These are phyloP conservation scores for Triops cancriformis DNA, from an alignment of 1,140 invertebrate genomes.

Conservation along the genomic window DNA sequence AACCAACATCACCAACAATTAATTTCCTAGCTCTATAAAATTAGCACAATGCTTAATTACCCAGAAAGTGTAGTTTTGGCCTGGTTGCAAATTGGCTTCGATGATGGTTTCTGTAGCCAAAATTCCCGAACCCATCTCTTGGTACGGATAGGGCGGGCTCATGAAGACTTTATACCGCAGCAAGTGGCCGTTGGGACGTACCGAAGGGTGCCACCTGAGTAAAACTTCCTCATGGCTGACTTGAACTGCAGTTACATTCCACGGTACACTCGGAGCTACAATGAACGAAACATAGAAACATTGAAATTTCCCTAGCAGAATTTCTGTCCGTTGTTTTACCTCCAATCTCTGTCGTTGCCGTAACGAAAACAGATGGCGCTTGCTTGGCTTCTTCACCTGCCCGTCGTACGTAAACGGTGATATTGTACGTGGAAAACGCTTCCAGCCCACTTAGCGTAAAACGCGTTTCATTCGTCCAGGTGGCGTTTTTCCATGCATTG, in stretches of 20 bases:
- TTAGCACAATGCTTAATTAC: constrained; percentile 40
- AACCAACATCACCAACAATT: no score
- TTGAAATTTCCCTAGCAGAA: no score
- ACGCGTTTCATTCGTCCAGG: constrained; percentile 46
- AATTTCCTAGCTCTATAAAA: constrained; percentile 15
- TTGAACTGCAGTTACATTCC: constrained; percentile 54
- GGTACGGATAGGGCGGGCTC: constrained; percentile 46
- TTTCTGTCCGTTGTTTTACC: constrained; percentile 37
- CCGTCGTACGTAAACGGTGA: constrained; percentile 61
- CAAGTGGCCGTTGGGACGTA: constrained; percentile 53
- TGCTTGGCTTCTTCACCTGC: constrained; percentile 39
- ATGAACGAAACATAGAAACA: constrained; percentile 28
- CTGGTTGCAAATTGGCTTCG: constrained; percentile 49
- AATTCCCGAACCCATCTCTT: constrained; percentile 34
- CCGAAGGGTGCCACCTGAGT: constrained; percentile 57
- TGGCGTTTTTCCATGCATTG: constrained; percentile 30
- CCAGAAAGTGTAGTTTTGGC: constrained; percentile 62
- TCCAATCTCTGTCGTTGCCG: constrained; percentile 53
- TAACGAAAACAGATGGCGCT: constrained; percentile 51
- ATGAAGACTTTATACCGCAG: constrained; percentile 52
- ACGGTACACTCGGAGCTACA: constrained; percentile 53
- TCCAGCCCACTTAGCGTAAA: constrained; percentile 54
- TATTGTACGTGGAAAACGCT: constrained; percentile 63
- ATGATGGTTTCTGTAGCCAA: constrained; percentile 44
- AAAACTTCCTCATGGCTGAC: constrained; percentile 52